Base-by-base conservation (phyloP, 1,140 invertebrate species). In the Penaeus chinensis region DNA sequence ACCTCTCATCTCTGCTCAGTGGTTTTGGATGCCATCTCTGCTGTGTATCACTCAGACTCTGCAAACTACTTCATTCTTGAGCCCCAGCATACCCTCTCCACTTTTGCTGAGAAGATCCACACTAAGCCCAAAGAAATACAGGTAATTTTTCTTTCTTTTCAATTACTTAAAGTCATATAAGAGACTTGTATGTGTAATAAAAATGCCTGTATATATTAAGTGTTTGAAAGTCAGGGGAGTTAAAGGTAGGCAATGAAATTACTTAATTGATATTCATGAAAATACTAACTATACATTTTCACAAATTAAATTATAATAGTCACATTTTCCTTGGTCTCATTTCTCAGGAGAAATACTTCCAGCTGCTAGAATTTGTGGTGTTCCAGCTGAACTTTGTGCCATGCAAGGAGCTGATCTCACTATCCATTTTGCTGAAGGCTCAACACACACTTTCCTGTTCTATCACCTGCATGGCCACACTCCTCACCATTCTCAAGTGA, bases 31-130 rank as follows among this genome's bases (percentile, higher is more conserved):
- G 97, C 97, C 3, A 98, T 99, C 91, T 98, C 96, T 20, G 97
- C 96, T 90, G 96, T 99, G 20, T 99, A 99, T 92, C 97, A 99
- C 92, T 97, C 98, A 32, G 99, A 99, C 92, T 96, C 97, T 92
- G 97, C 98, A 24, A 99, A 99, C 93, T 99, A 99, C 93, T 99
- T 99, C 92, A 99, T 99, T 91, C 93, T 99, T 0, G 99, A 99
- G 92, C 96, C 96, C 90, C 97, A 99, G 92, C 97, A 98, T 91
- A 99, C 98, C 8, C 93, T 99, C 16, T 97, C 97, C 90, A 96
- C 98, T 92, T 99, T 99, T 93, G 97, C 97, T 3, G 99, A 99
- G 91, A 97, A 96, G 91, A 98, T 99, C 90, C 95, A 98, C 91
- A 92, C 95, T 5, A 99, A 99, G 93, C 95, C 96, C 87, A 93